Evolutionary conservation across 2,888 invertebrate species (phyloP).

Genomic region (Cosmia trapezina): DNA sequence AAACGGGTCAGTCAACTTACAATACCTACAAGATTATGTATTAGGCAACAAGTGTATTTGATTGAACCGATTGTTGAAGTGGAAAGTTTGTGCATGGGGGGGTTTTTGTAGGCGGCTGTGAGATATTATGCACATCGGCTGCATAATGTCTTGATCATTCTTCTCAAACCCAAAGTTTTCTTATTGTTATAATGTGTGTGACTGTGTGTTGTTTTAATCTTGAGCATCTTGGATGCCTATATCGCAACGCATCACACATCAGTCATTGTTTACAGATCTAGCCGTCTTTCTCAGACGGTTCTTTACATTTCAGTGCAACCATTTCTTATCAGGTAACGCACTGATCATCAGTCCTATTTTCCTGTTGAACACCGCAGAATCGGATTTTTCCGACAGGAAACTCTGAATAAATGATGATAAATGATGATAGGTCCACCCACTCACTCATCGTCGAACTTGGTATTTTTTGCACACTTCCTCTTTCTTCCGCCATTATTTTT

Average conservation of each 20-base stretch:
- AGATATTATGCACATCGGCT: neutral
- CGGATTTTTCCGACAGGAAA: neutral
- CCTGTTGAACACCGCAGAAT: neutral
- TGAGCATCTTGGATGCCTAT: slow-evolving; percentile 7
- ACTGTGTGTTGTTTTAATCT: slow-evolving; percentile 12
- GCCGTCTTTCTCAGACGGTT: neutral
- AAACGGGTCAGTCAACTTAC: slow-evolving; percentile 77
- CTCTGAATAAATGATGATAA: neutral
- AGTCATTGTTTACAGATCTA: neutral
- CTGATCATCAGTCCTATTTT: neutral
- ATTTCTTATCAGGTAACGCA: neutral
- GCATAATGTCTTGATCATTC: slow-evolving; percentile 4
- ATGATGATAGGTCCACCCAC: neutral
- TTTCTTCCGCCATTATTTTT: neutral
- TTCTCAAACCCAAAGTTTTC: slow-evolving; percentile 3
- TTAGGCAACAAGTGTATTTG: slow-evolving; percentile 61
- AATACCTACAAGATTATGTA: slow-evolving; percentile 58
- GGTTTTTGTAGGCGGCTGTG: slow-evolving; percentile 6
- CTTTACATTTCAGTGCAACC: neutral
- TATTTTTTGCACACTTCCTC: neutral
- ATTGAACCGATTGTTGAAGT: slow-evolving; percentile 45
- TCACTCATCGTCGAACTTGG: neutral
- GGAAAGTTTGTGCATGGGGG: slow-evolving; percentile 43
- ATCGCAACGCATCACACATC: neutral
- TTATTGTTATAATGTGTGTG: neutral